Percentiles rank a stretch among this genome's conserved stretches.
Conservation (phyloP, 2,797 vertebrate species). For the Parauchenoglanis punctatus region DNA sequence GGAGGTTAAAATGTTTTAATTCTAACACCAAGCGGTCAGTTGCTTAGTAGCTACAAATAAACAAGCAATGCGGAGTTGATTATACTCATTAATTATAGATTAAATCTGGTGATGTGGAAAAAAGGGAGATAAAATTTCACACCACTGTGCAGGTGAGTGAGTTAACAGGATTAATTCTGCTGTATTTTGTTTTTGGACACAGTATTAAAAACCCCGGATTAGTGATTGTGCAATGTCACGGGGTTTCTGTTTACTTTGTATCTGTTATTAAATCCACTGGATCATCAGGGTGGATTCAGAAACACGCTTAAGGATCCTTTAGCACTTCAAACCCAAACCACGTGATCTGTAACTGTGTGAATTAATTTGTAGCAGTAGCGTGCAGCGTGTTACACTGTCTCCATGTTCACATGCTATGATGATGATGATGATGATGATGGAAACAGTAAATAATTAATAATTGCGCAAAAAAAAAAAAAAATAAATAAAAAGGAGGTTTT, state of each 20-base stretch:
- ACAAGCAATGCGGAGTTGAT: background rate
- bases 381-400: background rate
- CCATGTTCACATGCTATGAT: background rate
- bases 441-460: background rate
- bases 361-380: background rate
- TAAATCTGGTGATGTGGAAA: background rate
- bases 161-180: no score
- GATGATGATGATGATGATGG: background rate
- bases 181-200: no score
- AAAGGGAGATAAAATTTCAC: background rate
- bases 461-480: background rate
- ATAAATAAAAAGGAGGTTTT: background rate
- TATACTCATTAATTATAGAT: background rate
- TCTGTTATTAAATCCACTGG: background rate
- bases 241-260: background rate
- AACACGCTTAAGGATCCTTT: background rate
- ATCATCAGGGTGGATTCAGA: background rate
- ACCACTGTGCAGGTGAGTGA: background rate
- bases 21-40: background rate
- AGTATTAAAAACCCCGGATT: background rate
- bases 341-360: background rate
- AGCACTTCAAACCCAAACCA: background rate
- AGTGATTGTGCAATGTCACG: background rate
- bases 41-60: background rate
- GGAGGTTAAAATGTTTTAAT: background rate